Base-by-base conservation (phyloP, 2,888 invertebrate genomes). In the Myathropa florea region DNA sequence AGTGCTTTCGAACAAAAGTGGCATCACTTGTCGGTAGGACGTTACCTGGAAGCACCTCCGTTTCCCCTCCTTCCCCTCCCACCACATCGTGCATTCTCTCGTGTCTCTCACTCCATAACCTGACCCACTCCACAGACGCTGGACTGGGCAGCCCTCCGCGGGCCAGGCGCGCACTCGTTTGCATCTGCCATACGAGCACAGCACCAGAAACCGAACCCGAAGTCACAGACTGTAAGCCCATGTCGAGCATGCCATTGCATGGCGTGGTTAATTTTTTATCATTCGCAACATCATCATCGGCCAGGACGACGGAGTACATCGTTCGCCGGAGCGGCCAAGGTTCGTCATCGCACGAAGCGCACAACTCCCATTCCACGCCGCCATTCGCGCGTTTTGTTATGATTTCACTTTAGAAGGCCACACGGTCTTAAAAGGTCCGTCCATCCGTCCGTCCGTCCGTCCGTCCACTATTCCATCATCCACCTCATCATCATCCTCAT, bases 191-290 rank as follows among this genome's bases (percentile, higher is more conserved):
- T 57, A 4, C 57, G 57, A 24, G 57, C 57, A 57, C 24, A 57
- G 26, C 23, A 72, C 55, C 59, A 23, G 23, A n/a, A 30, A 36
- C 30, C 23, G 28, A 46, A 60, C 61, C 59, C 23, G 57, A 55
- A 33, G 9, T 53, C 1, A n/a, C n/a, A 28, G 60, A n/a, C 39
- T 59, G 53, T 55, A 33, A 55, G 68, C 63, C 73, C 70, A 71
- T 84, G 70, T 71, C 63, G 79, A 71, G 78, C 75, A 82, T 86
- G 70, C 82, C 67, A 78, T 71, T 78, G 61, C 75, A 61, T 83
- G 86, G 78, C 78, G 78, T 86, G 86, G 82, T 86, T 83, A 86
- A 86, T 83, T 83, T 83, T 81, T 86, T 86, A 86, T 86, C 83
- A 86, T 79, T 79, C 71, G 10, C 75, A 86, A 79, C 78, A 86